A percentile compares a stretch with the other conserved stretches of the same genome.
phyloP scores from a whole-genome alignment of 2,797 vertebrate species.

The Halcyon smyrnensis region DNA sequence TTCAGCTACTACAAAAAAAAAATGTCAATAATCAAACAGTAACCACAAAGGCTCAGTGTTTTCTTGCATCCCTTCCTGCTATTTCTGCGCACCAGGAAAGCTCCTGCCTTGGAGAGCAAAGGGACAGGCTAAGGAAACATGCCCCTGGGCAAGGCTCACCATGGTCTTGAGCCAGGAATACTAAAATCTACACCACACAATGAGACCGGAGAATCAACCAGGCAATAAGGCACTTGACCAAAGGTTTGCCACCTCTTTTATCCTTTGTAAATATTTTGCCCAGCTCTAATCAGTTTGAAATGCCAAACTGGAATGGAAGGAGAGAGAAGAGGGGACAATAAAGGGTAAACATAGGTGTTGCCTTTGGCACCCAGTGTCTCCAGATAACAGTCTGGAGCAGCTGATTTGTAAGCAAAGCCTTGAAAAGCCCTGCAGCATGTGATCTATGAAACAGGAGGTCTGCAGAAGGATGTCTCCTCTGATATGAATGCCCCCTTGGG shows the following conservation, averaged over 20 bases:
- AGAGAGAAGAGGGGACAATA: neutral
- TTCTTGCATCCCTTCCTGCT: neutral
- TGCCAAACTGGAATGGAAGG: neutral
- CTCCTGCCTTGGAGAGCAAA: neutral
- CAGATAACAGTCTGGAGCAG: neutral
- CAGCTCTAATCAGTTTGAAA: neutral
- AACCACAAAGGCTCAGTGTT: neutral
- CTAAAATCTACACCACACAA: neutral
- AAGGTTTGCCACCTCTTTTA: neutral
- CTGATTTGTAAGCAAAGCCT: slow-evolving; percentile 32
- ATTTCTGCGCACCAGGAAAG: neutral
- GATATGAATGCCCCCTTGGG: slow-evolving; percentile 69
- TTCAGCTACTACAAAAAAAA: neutral
- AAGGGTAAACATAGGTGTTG: neutral
- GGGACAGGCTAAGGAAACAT: neutral
- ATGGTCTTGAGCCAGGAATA: neutral
- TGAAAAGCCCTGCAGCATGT: slow-evolving; percentile 41
- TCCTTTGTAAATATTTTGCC: neutral
- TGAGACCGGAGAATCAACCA: neutral
- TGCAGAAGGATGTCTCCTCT: slow-evolving; percentile 59
- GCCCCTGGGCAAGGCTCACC: neutral
- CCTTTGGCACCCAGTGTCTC: neutral
- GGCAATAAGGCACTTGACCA: neutral
- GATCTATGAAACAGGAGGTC: slow-evolving; percentile 42
- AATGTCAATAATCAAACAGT: slow-evolving; percentile 27